Evolutionary conservation across 1,140 invertebrate species (phyloP).

Genomic region (Adoxophyes honmai): DNA sequence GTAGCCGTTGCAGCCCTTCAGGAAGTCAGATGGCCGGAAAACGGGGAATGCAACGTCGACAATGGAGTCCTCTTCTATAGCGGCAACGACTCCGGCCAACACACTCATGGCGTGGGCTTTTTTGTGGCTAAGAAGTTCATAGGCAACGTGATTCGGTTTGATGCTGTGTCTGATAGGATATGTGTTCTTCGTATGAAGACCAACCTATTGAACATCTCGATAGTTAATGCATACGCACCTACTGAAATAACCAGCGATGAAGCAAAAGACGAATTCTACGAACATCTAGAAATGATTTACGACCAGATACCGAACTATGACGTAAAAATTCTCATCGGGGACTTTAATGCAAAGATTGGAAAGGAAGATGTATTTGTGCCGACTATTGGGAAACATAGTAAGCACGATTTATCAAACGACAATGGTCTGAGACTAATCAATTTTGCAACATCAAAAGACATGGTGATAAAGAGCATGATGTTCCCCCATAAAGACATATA

Average conservation of each 20-base stretch:
- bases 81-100: slow-evolving; percentile 17
- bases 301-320: slow-evolving; percentile 14
- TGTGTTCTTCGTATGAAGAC: slow-evolving; percentile 21
- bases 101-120: slow-evolving; percentile 24
- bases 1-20: slow-evolving; percentile 24
- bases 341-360: slow-evolving; percentile 19
- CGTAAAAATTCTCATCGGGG: slow-evolving; percentile 16
- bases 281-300: slow-evolving; percentile 17
- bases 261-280: slow-evolving; percentile 19
- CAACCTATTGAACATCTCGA: slow-evolving; percentile 21
- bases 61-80: slow-evolving; percentile 24
- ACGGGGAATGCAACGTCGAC: slow-evolving; percentile 26
- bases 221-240: slow-evolving; percentile 30
- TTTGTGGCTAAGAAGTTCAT: slow-evolving; percentile 14
- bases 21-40: slow-evolving; percentile 26
- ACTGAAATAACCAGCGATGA: slow-evolving; percentile 20
- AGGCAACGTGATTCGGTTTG: slow-evolving; percentile 17
- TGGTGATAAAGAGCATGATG: slow-evolving; percentile 24
- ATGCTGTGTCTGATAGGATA: slow-evolving; percentile 21
- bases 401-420: slow-evolving; percentile 20
- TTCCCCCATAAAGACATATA: slow-evolving; percentile 26
- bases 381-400: slow-evolving; percentile 22
- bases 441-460: slow-evolving; percentile 19
- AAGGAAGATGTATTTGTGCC: slow-evolving; percentile 16
- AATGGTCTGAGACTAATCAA: slow-evolving; percentile 23